Percentiles rank a stretch among this genome's conserved stretches.
Evolutionary conservation across 2,113 vertebrate species (phyloP).

Genomic region (Eptesicus fuscus): DNA sequence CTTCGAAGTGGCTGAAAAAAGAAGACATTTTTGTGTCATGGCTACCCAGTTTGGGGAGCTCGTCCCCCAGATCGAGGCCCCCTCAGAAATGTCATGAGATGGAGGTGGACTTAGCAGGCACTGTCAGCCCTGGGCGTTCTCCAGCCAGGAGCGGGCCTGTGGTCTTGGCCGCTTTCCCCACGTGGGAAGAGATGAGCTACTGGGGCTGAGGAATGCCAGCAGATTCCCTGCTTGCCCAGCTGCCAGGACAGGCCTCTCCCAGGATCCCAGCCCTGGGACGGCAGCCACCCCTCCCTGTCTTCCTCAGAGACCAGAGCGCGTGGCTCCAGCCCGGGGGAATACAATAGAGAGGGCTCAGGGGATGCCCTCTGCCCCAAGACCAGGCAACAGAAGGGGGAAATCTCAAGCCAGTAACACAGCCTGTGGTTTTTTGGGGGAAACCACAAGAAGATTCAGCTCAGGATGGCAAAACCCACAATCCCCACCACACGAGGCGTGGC

Average conservation of each 20-base stretch:
- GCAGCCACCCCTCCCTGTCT: neutral
- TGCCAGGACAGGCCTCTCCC: neutral
- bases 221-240: neutral
- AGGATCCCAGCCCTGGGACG: accelerated
- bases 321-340: neutral
- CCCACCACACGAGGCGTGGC: neutral
- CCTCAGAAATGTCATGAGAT: neutral
- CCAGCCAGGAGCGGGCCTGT: neutral
- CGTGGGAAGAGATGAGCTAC: neutral
- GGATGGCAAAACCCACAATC: constrained; percentile 19
- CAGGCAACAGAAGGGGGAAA: neutral
- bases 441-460: constrained; percentile 5
- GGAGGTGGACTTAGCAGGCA: neutral
- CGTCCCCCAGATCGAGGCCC: neutral
- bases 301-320: neutral
- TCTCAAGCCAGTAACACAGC: neutral
- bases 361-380: neutral
- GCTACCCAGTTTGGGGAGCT: neutral
- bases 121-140: neutral
- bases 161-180: neutral
- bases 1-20: neutral
- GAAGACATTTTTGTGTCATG: neutral
- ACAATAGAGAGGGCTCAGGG: neutral
- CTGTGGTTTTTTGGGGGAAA: constrained; percentile 41
- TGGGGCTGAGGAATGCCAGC: neutral